Evolutionary conservation across 2,797 vertebrate species (phyloP).

Genomic region (Nothura maculosa): DNA sequence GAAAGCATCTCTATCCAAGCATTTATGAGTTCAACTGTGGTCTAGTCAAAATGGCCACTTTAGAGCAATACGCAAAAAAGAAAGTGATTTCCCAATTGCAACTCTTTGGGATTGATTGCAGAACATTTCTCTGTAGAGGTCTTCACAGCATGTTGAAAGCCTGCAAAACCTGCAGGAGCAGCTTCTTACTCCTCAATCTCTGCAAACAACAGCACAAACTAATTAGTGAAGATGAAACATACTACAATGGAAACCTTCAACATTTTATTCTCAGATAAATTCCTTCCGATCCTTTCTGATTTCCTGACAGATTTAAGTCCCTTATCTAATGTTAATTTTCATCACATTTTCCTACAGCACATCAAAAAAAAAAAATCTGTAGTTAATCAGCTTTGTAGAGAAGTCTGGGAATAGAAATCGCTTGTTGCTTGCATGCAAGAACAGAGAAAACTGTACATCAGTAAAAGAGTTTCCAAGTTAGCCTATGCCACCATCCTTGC

Average conservation of each 20-base stretch:
- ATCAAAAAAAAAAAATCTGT: not conserved
- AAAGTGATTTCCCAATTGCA: not conserved
- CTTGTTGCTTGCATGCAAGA: not conserved
- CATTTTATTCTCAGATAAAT: not conserved
- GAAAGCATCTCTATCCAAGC: not conserved
- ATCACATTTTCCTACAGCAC: not conserved
- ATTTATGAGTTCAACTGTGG: not conserved
- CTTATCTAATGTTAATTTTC: conserved; percentile 8
- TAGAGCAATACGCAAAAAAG: not conserved
- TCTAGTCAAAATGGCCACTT: not conserved
- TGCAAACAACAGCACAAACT: not conserved
- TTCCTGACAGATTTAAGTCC: not conserved
- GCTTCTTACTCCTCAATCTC: not conserved
- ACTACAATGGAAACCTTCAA: not conserved
- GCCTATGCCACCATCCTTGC: not conserved
- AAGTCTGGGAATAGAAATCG: not conserved
- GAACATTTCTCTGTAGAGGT: not conserved
- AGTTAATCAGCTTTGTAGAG: not conserved
- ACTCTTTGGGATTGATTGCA: not conserved
- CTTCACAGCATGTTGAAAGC: not conserved
- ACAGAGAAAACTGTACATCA: not conserved
- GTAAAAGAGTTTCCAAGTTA: not conserved
- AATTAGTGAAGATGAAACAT: not conserved
- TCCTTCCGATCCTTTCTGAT: not conserved
- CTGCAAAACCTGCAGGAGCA: not conserved